These are phyloP conservation scores for Acrocephalus scirpaceus DNA, from an alignment of 2,797 vertebrate genomes.

Conservation along the genomic window DNA sequence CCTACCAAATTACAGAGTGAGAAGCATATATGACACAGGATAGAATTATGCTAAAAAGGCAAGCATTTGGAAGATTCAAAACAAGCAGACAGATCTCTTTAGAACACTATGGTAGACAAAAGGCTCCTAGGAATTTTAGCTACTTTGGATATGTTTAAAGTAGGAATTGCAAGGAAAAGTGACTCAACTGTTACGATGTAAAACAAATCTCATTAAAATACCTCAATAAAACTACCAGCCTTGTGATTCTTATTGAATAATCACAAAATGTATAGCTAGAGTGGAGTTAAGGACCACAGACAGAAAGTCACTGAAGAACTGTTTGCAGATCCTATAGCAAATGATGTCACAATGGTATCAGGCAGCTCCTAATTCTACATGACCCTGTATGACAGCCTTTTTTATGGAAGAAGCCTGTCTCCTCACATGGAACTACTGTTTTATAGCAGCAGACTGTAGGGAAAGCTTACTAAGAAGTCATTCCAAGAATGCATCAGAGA, in stretches of 20 bases:
- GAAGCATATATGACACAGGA: background rate
- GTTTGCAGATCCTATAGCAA: background rate
- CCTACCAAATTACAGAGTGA: background rate
- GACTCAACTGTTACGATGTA: background rate
- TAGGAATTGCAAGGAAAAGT: background rate
- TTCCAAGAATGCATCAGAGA: background rate
- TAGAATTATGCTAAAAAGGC: background rate
- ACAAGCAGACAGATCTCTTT: background rate
- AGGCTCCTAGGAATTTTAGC: background rate
- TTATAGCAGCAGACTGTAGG: background rate
- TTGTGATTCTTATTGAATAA: background rate
- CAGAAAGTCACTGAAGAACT: background rate
- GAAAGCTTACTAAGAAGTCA: background rate
- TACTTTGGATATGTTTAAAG: background rate
- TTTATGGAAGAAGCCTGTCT: background rate
- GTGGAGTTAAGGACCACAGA: background rate
- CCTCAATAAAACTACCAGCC: background rate
- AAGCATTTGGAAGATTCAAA: background rate
- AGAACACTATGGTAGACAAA: background rate
- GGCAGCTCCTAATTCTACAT: background rate
- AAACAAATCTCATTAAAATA: background rate
- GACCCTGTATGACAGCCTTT: background rate
- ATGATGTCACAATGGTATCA: rapidly evolving
- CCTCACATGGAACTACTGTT: background rate
- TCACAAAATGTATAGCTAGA: background rate